Conservation (phyloP, 1,140 invertebrate genomes). For the Diuraphis noxia region DNA sequence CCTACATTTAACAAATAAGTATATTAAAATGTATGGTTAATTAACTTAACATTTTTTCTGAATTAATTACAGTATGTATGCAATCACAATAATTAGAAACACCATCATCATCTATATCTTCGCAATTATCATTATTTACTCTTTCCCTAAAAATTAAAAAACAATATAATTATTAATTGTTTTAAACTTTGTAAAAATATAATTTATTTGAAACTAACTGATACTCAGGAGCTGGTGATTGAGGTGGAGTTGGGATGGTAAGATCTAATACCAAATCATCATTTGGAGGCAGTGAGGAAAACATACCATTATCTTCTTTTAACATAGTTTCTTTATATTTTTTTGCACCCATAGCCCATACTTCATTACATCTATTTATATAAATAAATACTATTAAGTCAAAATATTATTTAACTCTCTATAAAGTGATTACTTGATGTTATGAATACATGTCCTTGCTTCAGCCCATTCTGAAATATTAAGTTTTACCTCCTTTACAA, state of each 20-base stretch:
- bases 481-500: constrained; percentile 44
- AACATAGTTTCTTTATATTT: constrained; percentile 10
- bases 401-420: not conserved
- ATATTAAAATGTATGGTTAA: not conserved
- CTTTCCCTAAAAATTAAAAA: constrained; percentile 14
- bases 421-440: constrained; percentile 26
- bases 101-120: not conserved
- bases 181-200: not conserved
- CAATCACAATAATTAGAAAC: constrained; percentile 47
- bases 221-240: constrained; percentile 45
- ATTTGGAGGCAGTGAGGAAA: not conserved
- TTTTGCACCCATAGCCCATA: not conserved
- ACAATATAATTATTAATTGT: not conserved
- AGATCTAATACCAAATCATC: constrained; percentile 21
- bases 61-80: constrained; percentile 24
- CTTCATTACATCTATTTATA: constrained; percentile 20
- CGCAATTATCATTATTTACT: constrained; percentile 19
- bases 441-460: constrained; percentile 41
- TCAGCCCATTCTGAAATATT: constrained; percentile 46
- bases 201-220: constrained; percentile 8
- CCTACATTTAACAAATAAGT: not conserved
- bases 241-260: constrained; percentile 33
- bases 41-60: not conserved
- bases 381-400: not conserved
- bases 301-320: constrained; percentile 1